Evolutionary conservation across 2,888 invertebrate species (phyloP).

Genomic region (Phragmatobia fuliginosa): DNA sequence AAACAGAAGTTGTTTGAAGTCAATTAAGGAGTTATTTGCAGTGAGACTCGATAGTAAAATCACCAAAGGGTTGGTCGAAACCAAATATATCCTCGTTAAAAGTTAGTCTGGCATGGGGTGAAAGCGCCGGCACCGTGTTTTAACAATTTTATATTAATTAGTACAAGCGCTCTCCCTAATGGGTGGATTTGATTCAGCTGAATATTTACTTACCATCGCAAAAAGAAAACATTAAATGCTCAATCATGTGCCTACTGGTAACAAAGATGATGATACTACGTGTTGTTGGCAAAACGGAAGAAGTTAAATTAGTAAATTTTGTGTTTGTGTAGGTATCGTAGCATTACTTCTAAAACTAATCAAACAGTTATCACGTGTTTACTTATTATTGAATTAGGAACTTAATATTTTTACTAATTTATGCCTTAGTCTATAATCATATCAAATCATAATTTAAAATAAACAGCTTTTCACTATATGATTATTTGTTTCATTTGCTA

Average conservation of each 20-base stretch:
- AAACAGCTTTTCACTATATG: too few species aligned
- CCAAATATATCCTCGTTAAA: conserved; percentile 87
- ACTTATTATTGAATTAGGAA: too few species aligned
- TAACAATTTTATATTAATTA: conserved; percentile 86
- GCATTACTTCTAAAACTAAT: too few species aligned
- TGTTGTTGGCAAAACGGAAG: conserved; percentile 6
- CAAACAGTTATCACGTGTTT: too few species aligned
- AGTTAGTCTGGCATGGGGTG: conserved; percentile 77
- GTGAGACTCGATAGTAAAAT: conserved; percentile 84
- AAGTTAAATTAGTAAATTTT: background rate
- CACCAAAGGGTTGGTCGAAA: conserved; percentile 85
- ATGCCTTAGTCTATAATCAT: too few species aligned
- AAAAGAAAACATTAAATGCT: conserved; percentile 36
- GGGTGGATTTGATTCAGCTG: conserved; percentile 75
- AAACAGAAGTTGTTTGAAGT: conserved; percentile 83
- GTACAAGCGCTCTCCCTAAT: conserved; percentile 77
- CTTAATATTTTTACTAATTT: too few species aligned
- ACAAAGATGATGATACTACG: conserved; percentile 1
- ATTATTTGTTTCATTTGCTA: too few species aligned
- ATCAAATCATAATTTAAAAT: too few species aligned
- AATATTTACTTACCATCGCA: conserved; percentile 52
- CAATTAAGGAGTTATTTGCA: conserved; percentile 85
- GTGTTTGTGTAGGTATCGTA: too few species aligned
- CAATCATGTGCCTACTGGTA: conserved; percentile 11
- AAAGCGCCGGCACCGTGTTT: conserved; percentile 72